Conservation (phyloP, 2,113 vertebrate species). For the Archocentrus centrarchus region DNA sequence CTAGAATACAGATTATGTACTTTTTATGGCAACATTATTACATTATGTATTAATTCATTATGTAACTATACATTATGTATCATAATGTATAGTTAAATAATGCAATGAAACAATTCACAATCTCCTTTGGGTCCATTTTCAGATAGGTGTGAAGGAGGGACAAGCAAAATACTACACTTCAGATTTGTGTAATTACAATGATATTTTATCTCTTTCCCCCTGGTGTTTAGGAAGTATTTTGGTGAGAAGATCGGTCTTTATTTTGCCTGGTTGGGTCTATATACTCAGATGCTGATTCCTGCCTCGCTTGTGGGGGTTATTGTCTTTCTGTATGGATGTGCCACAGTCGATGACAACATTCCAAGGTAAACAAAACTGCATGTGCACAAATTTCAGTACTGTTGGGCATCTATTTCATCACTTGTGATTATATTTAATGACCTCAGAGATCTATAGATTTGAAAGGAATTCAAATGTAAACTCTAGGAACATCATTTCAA, state of each 20-base stretch:
- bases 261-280: conserved; percentile 98
- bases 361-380: conserved; percentile 85
- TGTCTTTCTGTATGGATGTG: conserved; percentile 96
- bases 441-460: background rate
- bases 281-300: conserved; percentile 98
- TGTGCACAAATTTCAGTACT: background rate
- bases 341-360: conserved; percentile 93
- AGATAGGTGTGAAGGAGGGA: background rate
- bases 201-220: background rate
- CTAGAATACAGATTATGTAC: background rate
- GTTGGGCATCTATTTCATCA: background rate
- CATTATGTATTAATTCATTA: background rate
- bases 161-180: background rate
- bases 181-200: background rate
- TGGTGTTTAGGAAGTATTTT: conserved; percentile 91
- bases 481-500: background rate
- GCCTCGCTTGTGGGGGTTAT: conserved; percentile 95
- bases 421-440: background rate
- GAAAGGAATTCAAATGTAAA: background rate
- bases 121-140: background rate
- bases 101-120: background rate
- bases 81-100: background rate
- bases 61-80: too few relatives aligned
- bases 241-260: conserved; percentile 98
- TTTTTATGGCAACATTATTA: background rate